A percentile compares a stretch with the other conserved stretches of the same genome.
Conservation (phyloP, 2,113 vertebrate species). For the Hystrix cristata region DNA sequence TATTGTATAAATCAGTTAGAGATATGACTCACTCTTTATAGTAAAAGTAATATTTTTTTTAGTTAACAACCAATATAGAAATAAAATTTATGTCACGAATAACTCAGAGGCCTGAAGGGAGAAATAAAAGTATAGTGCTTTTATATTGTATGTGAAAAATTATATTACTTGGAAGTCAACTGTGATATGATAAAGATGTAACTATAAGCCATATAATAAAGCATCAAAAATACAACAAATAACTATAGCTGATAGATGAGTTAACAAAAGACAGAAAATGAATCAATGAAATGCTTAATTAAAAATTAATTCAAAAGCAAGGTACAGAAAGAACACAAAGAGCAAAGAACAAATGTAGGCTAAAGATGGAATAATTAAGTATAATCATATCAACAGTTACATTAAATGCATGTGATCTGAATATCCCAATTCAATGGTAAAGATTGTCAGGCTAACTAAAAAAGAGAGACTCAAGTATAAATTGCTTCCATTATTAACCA, state of each 20-base stretch:
- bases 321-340: background rate
- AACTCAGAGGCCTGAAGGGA: background rate
- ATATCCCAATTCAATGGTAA: background rate
- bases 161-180: background rate
- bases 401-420: background rate
- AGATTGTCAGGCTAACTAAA: background rate
- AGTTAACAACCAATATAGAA: background rate
- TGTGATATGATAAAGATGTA: background rate
- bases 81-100: conserved; percentile 29
- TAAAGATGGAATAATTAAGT: background rate
- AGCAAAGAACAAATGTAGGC: background rate
- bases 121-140: background rate
- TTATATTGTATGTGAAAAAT: background rate
- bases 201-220: background rate
- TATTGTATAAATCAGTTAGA: background rate
- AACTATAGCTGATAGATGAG: background rate
- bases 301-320: conserved; percentile 1
- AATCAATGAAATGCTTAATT: background rate
- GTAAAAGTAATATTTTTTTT: background rate
- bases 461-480: background rate
- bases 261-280: background rate
- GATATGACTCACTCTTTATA: background rate
- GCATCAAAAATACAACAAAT: background rate
- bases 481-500: background rate
- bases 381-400: background rate